phyloP scores from a whole-genome alignment of 2,888 invertebrate species.

The Latrodectus elegans region DNA sequence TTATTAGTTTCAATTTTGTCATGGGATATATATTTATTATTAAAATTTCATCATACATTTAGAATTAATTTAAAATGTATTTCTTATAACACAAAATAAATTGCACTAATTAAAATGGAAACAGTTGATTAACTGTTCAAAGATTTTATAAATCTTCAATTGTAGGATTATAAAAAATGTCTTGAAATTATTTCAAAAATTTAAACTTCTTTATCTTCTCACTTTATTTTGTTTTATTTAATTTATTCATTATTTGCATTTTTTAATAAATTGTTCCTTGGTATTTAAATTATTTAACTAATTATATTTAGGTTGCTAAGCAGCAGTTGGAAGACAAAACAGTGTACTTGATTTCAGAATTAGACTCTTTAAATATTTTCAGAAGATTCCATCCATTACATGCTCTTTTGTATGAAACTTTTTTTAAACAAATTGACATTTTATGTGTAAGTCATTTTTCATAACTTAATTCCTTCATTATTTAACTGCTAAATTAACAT shows the following conservation, averaged over 20 bases:
- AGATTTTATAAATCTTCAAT: too few relatives aligned
- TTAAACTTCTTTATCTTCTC: too few relatives aligned
- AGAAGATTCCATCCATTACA: neutral
- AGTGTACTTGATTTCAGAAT: neutral
- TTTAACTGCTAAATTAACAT: neutral
- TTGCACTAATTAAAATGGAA: too few relatives aligned
- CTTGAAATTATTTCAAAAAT: too few relatives aligned
- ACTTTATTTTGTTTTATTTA: neutral
- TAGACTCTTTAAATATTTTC: constrained; percentile 5
- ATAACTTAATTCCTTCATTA: neutral
- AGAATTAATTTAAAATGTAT: too few relatives aligned
- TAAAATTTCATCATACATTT: too few relatives aligned
- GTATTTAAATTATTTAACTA: neutral
- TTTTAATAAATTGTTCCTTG: constrained; percentile 9
- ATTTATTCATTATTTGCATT: constrained; percentile 12
- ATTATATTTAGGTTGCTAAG: neutral
- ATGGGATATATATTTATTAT: too few relatives aligned
- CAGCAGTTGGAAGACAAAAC: neutral
- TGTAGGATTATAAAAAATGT: too few relatives aligned
- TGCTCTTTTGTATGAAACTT: neutral
- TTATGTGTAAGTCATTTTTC: constrained; percentile 17
- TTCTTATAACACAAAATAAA: too few relatives aligned
- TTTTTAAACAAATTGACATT: constrained; percentile 33
- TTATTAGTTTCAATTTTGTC: too few relatives aligned
- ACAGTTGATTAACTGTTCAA: too few relatives aligned